These are phyloP conservation scores for Zaprionus vittiger DNA, from an alignment of 1,140 invertebrate genomes.

Conservation along the genomic window DNA sequence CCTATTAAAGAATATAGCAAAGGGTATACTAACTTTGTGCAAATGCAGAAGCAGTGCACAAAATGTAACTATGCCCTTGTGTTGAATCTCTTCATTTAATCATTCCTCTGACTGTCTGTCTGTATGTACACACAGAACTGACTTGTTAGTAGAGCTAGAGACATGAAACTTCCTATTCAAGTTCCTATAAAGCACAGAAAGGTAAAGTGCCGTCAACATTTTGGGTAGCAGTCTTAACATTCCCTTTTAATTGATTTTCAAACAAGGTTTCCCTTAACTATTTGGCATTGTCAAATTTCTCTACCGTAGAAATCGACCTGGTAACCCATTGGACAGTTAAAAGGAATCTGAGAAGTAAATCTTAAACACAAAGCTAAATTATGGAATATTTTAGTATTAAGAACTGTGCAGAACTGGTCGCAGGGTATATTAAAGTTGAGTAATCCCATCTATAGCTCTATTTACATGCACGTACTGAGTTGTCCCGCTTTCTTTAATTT, in stretches of 20 bases:
- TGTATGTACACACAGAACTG: neutral
- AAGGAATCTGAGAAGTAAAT: too few species aligned
- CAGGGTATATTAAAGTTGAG: neutral
- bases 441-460: neutral
- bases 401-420: too few species aligned
- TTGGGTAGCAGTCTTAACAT: fast-evolving
- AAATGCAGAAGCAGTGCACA: too few species aligned
- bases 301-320: too few species aligned
- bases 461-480: slow-evolving; percentile 7
- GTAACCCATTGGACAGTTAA: too few species aligned
- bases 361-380: too few species aligned
- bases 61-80: too few species aligned
- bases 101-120: neutral
- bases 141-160: neutral
- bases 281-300: too few species aligned
- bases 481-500: slow-evolving; percentile 42
- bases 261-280: too few species aligned
- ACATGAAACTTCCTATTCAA: neutral
- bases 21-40: neutral
- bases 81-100: too few species aligned
- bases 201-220: neutral
- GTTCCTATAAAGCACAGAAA: neutral
- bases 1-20: neutral
- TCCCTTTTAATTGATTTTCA: neutral
- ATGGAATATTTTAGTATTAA: too few species aligned